Evolutionary conservation across 2,888 invertebrate genomes (phyloP), one percentile per base, ranked within the genome.

Genomic region (Andricus quercusramuli): DNA sequence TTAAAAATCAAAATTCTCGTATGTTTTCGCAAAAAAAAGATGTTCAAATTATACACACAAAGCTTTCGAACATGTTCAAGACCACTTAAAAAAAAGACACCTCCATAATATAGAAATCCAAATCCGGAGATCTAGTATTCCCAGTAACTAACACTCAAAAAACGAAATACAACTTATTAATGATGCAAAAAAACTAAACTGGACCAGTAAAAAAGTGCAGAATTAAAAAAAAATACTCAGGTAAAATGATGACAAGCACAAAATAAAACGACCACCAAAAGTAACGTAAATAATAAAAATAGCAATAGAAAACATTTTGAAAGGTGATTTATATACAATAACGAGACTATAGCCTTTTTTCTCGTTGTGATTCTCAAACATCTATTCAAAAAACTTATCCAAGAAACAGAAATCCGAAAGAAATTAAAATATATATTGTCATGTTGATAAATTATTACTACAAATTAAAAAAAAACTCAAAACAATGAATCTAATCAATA

Each of bases 401-500:
- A 59, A 59, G n/a, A 17, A 47, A 47, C 6, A 47, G 47, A 17
- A 47, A 47, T 47, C 17, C 47, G 47, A 47, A 17, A 47, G 47
- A 47, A 47, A 47, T 47, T 47, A 47, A 17, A 17, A 5, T 0
- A 47, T 0, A 47, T 47, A 44, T 13, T 44, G 4, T 44, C 15
- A 44, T 44, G 44, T 44, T 44, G 44, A 44, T 4, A 15, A 44
- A 44, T 44, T 44, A 44, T 15, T 44, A 3, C 15, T 15, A 15
- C 13, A 44, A 44, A 44, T 44, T 15, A 51, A 56, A 47, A 67
- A 44, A 67, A 44, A 65, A 29, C 59, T 66, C n/a, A 51, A 44
- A 62, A 79, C 8, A 76, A 79, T 56, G 1, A 3, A 83, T 56
- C 56, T 77, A 70, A 59, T 70, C 56, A 78, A 41, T 41, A 74